Conservation (phyloP, 2,113 vertebrate species). For the Capra hircus region DNA sequence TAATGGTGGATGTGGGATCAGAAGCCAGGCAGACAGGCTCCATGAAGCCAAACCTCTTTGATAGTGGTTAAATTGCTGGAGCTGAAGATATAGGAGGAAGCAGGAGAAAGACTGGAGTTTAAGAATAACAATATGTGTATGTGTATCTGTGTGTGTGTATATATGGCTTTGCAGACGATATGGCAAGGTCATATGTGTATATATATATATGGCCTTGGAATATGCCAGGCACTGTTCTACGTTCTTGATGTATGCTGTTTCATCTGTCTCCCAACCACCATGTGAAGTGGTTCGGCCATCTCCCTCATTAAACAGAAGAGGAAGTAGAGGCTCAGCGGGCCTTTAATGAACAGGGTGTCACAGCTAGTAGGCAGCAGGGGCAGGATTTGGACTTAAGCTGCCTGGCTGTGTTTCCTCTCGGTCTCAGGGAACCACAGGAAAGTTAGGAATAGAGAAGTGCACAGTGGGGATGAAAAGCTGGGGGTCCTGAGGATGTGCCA, state of each 20-base stretch:
- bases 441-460: background rate
- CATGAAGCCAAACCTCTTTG: background rate
- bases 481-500: background rate
- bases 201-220: background rate
- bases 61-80: background rate
- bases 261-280: background rate
- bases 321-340: background rate
- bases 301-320: background rate
- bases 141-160: background rate
- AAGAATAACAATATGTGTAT: background rate
- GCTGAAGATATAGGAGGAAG: background rate
- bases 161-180: background rate
- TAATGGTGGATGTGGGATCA: background rate
- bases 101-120: background rate
- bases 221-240: background rate
- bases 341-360: background rate
- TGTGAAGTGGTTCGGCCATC: background rate
- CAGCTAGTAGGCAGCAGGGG: background rate
- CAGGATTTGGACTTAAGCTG: background rate
- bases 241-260: background rate
- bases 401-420: background rate
- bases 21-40: background rate
- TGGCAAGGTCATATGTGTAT: background rate
- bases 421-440: background rate
- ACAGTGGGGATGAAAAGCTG: background rate